Evolutionary conservation across 2,797 vertebrate species (phyloP), one percentile per base, ranked within the genome.

Genomic region (Lagorchestes hirsutus): DNA sequence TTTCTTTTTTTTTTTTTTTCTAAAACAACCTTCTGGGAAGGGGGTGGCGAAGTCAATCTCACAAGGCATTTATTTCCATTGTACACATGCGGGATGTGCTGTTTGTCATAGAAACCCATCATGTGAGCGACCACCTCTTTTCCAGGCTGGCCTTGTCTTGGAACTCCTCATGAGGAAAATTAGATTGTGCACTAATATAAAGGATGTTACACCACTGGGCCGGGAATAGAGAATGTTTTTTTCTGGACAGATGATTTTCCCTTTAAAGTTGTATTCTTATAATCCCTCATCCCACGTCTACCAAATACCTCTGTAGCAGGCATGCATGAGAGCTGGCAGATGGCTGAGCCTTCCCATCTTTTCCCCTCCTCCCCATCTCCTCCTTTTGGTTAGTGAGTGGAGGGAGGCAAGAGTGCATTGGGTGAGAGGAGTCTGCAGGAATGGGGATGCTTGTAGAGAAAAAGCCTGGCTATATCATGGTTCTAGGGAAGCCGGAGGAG

Each of bases 21-120:
- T 14, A 74, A 54, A 58, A n/a, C n/a, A 55, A 31, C n/a, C 28
- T 90, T 91, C 58, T 34, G 6, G 74, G 55, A 67, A 92, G 87
- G 93, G 1, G 90, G 11, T 24, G 87, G 55, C 24, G 9, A 55
- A 0, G 10, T 16, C 54, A 0, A 40, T 55, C 55, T 29, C 40
- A 29, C 50, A 46, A 92, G 40, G 40, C 74, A n/a, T 18, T 5
- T 40, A 1, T 13, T 31, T 93, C 52, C 91, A 55, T 55, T 3
- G 29, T 1, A n/a, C 9, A 67, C 40, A 50, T 22, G 4, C 10
- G 11, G 57, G 40, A 5, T 67, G 28, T 14, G 55, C 74, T 34
- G 3, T 14, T 87, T 0, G 0, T 90, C 62, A 14, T 10, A 13
- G 58, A 90, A 54, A 4, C 14, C 31, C 0, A 0, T 1, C 0